Conservation (phyloP, 2,888 invertebrate species). For the Falcaria lacertinaria region DNA sequence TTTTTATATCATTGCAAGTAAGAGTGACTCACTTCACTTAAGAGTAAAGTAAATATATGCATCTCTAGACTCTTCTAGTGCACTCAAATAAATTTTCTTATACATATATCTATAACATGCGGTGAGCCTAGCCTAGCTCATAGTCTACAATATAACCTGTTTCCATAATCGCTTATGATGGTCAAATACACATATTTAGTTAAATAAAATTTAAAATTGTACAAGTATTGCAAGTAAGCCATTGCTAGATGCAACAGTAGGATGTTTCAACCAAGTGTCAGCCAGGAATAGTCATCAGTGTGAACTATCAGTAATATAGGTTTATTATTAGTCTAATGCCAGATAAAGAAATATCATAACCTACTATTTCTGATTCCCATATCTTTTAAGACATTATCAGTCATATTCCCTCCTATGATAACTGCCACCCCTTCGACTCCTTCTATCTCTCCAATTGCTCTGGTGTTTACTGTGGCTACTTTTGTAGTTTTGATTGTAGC, state of each 20-base stretch:
- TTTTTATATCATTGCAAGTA: not conserved
- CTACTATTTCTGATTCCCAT: too few species aligned
- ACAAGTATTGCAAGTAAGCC: not conserved
- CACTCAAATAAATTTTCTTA: too few species aligned
- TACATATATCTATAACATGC: too few species aligned
- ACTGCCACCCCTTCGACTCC: conserved; percentile 39
- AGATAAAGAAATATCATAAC: too few species aligned
- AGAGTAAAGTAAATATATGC: too few species aligned
- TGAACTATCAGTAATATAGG: too few species aligned
- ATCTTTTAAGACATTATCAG: not conserved
- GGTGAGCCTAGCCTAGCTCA: too few species aligned
- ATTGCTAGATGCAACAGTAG: too few species aligned
- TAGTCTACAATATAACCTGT: too few species aligned
- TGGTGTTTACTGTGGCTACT: conserved; percentile 33
- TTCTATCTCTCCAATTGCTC: conserved; percentile 48
- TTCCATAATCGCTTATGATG: not conserved
- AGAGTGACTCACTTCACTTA: not conserved
- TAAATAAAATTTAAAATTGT: not conserved
- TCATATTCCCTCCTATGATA: conserved; percentile 40
- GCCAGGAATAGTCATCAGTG: too few species aligned
- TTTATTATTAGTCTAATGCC: too few species aligned
- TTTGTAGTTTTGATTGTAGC: conserved; percentile 29
- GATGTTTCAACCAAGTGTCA: too few species aligned
- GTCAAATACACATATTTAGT: not conserved
- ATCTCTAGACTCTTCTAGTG: not conserved